These are phyloP conservation scores for Megaleporinus macrocephalus DNA, from an alignment of 2,113 vertebrate species.

Conservation along the genomic window DNA sequence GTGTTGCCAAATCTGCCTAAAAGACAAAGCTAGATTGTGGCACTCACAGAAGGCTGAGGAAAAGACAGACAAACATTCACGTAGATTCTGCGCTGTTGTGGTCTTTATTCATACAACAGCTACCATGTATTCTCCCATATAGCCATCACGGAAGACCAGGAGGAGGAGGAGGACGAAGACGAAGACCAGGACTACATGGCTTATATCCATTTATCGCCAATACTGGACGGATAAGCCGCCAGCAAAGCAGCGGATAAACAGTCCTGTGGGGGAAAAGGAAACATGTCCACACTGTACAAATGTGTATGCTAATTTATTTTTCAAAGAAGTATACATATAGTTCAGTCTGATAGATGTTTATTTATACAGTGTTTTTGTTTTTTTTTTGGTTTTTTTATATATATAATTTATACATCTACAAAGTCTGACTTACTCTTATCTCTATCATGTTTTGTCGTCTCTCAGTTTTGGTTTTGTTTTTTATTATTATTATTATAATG, in stretches of 20 bases:
- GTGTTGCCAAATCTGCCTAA: constrained; percentile 82
- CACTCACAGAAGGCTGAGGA: constrained; percentile 84
- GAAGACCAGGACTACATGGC: constrained; percentile 98
- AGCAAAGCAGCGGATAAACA: constrained; percentile 80
- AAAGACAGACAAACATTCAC: constrained; percentile 78
- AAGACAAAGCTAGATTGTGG: constrained; percentile 81
- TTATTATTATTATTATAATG: no score
- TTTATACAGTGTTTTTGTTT: constrained; percentile 94
- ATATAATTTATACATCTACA: constrained; percentile 99
- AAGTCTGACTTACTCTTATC: constrained; percentile 97
- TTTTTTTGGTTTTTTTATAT: no score
- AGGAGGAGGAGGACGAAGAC: constrained; percentile 95
- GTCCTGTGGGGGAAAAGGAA: constrained; percentile 86
- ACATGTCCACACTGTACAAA: constrained; percentile 99
- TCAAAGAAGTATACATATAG: constrained; percentile 97
- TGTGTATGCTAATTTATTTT: constrained; percentile 99
- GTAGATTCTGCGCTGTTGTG: constrained; percentile 94
- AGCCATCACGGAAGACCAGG: constrained; percentile 98
- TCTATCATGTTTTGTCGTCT: constrained; percentile 78
- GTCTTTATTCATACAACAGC: constrained; percentile 98
- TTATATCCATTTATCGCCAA: constrained; percentile 94
- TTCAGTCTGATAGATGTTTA: constrained; percentile 99
- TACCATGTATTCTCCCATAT: constrained; percentile 99
- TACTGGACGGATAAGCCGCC: constrained; percentile 95
- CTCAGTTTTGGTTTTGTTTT: no score